Conservation (phyloP, 2,113 vertebrate genomes). For the Morone chrysops region DNA sequence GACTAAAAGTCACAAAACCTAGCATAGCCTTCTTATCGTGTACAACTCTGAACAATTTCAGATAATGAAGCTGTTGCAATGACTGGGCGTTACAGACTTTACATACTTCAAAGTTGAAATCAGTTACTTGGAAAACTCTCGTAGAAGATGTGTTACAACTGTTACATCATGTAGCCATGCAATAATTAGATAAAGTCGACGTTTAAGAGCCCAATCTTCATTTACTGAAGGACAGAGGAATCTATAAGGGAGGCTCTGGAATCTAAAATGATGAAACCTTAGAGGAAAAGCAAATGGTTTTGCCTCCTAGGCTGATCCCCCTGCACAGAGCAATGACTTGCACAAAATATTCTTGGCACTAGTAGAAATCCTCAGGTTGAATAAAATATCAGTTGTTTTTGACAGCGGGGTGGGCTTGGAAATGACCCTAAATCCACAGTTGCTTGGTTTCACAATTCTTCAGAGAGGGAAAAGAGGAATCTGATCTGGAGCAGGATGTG, state of each 20-base stretch:
- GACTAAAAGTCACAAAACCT: too few species aligned
- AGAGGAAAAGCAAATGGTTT: neutral
- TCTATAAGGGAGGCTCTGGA: neutral
- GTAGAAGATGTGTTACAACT: neutral
- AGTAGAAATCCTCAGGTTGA: neutral
- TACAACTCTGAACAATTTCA: too few species aligned
- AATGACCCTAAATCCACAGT: constrained; percentile 16
- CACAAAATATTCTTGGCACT: neutral
- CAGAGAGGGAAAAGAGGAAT: neutral
- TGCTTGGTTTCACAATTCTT: constrained; percentile 4
- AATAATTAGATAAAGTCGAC: neutral
- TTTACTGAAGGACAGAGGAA: constrained; percentile 1
- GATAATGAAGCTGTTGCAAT: neutral
- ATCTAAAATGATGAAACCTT: neutral
- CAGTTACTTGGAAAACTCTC: neutral
- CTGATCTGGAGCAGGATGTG: constrained; percentile 9
- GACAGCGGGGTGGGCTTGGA: constrained; percentile 2
- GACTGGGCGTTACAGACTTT: neutral
- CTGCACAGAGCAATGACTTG: neutral
- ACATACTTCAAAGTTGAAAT: neutral
- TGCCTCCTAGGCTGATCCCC: neutral
- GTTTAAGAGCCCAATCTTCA: neutral
- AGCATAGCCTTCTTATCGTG: too few species aligned
- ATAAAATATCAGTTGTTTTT: neutral
- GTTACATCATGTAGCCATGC: neutral